Evolutionary conservation across 2,888 invertebrate genomes (phyloP).

Genomic region (Nycteola revayana): DNA sequence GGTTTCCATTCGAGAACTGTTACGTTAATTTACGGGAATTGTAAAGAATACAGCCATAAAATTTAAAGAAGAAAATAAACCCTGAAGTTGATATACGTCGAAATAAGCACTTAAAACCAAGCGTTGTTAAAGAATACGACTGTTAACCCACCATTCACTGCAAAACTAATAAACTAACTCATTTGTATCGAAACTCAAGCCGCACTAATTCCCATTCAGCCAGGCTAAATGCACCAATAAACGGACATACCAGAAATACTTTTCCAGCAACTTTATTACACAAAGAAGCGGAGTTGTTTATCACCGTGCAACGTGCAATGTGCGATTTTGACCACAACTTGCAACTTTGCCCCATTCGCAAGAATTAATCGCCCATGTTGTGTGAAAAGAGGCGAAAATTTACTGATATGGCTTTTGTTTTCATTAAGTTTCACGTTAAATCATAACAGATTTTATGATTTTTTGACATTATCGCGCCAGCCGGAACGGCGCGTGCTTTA

Average conservation of each 20-base stretch:
- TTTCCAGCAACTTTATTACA: conserved; percentile 29
- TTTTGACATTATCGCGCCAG: background rate
- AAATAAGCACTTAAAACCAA: too few relatives aligned
- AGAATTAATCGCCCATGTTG: conserved; percentile 37
- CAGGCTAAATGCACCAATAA: conserved; percentile 35
- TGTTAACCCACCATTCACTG: too few relatives aligned
- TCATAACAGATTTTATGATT: background rate
- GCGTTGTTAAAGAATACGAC: too few relatives aligned
- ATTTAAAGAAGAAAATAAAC: too few relatives aligned
- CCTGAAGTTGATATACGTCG: too few relatives aligned
- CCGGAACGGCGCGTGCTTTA: too few relatives aligned
- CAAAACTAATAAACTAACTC: too few relatives aligned
- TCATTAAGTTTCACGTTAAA: conserved; percentile 6
- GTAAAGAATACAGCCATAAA: too few relatives aligned
- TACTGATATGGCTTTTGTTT: conserved; percentile 19
- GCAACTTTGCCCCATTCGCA: conserved; percentile 36
- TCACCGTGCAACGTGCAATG: conserved; percentile 35
- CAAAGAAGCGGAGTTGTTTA: conserved; percentile 29
- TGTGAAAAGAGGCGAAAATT: conserved; percentile 27
- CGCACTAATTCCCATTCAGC: conserved; percentile 11
- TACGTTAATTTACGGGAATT: too few relatives aligned
- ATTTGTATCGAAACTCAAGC: background rate
- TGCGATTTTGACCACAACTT: conserved; percentile 35
- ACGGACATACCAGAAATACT: conserved; percentile 31
- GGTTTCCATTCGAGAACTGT: too few relatives aligned